phyloP scores from a whole-genome alignment of 2,888 invertebrate genomes.

The Thecophora atra region DNA sequence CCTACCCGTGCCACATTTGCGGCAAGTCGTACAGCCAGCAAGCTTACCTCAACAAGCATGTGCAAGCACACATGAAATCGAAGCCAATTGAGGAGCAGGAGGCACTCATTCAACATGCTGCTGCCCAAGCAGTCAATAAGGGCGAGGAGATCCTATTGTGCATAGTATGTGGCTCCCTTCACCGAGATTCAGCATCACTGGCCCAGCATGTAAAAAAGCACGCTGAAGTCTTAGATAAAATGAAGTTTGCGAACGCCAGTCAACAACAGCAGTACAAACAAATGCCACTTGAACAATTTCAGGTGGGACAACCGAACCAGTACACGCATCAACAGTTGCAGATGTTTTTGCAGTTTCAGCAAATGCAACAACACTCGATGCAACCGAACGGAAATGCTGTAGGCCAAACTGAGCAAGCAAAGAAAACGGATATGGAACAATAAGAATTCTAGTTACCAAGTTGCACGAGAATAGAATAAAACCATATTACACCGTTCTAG shows the following conservation, averaged over 20 bases:
- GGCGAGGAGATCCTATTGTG: constrained; percentile 52
- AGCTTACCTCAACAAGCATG: constrained; percentile 62
- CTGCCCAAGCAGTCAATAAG: neutral
- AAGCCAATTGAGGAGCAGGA: too few relatives aligned
- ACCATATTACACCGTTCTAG: neutral
- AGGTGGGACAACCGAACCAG: constrained; percentile 52
- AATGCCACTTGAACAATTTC: constrained; percentile 44
- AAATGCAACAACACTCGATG: constrained; percentile 49
- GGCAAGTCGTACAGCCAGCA: constrained; percentile 64
- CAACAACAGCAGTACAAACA: constrained; percentile 22
- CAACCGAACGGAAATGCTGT: constrained; percentile 29
- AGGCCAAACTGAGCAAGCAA: neutral
- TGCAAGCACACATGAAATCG: constrained; percentile 61
- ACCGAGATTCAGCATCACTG: constrained; percentile 59
- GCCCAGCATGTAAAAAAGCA: constrained; percentile 62
- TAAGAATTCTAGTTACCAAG: neutral
- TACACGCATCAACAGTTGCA: constrained; percentile 49
- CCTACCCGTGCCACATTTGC: constrained; percentile 61
- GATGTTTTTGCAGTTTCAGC: constrained; percentile 50
- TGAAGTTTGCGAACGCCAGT: constrained; percentile 43
- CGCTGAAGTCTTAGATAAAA: constrained; percentile 59
- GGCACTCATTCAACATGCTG: constrained; percentile 47
- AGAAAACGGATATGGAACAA: constrained; percentile 15
- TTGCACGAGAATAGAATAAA: neutral
- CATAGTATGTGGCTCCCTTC: constrained; percentile 62